These are phyloP conservation scores for Epicampocera succincta DNA, from an alignment of 2,888 invertebrate species.

Conservation along the genomic window DNA sequence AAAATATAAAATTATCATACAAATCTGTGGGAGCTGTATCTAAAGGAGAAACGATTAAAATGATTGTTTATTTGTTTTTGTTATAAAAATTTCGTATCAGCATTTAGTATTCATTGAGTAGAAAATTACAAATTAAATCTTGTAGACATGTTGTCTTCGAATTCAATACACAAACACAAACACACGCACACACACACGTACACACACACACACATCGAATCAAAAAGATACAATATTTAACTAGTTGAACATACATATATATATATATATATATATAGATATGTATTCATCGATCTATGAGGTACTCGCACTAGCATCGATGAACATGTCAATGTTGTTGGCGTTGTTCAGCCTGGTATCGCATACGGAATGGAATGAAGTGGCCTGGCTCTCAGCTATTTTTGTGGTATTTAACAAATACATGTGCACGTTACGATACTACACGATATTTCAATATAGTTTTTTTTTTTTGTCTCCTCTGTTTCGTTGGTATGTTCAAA, in stretches of 20 bases:
- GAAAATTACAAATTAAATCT: constrained; percentile 69
- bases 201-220: background rate
- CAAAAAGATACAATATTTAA: constrained; percentile 26
- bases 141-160: constrained; percentile 68
- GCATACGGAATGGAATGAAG: constrained; percentile 22
- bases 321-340: constrained; percentile 61
- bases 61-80: constrained; percentile 52
- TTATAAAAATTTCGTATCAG: constrained; percentile 57
- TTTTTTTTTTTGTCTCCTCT: constrained; percentile 8
- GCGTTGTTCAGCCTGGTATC: constrained; percentile 26
- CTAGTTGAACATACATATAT: constrained; percentile 9
- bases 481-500: constrained; percentile 29
- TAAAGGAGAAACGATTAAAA: constrained; percentile 51
- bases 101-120: constrained; percentile 64
- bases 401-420: constrained; percentile 54
- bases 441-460: constrained; percentile 33
- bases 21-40: constrained; percentile 64
- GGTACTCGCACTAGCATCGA: constrained; percentile 12
- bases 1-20: constrained; percentile 56
- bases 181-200: background rate
- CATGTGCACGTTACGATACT: constrained; percentile 9
- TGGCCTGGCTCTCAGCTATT: constrained; percentile 55
- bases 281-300: constrained; percentile 46
- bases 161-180: constrained; percentile 19
- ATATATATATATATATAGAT: too few species aligned